phyloP scores from a whole-genome alignment of 1,140 invertebrate species.

The Chironomus striatipennis region DNA sequence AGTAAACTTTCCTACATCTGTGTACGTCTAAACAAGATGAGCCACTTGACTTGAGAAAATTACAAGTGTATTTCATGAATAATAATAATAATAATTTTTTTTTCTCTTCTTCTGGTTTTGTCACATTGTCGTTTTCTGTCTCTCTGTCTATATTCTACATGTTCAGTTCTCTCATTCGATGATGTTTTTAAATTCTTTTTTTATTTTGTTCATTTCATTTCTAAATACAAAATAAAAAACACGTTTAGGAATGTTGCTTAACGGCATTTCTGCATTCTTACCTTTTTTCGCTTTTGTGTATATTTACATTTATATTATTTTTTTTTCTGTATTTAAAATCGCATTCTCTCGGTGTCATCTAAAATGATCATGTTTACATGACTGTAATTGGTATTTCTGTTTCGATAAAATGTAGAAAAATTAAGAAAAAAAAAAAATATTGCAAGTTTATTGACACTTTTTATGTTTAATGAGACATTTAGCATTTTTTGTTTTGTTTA shows the following conservation, averaged over 20 bases:
- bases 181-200: not conserved
- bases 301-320: too few relatives aligned
- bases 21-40: not conserved
- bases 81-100: not conserved
- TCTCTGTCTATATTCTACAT: not conserved
- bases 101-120: not conserved
- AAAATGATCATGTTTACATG: too few relatives aligned
- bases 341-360: not conserved
- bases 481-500: too few relatives aligned
- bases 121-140: not conserved
- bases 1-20: too few relatives aligned
- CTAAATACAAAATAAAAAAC: not conserved
- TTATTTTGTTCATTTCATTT: not conserved
- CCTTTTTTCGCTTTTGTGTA: not conserved
- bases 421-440: too few relatives aligned
- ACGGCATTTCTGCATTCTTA: conserved; percentile 20
- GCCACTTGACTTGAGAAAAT: conserved; percentile 6
- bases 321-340: not conserved
- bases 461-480: too few relatives aligned
- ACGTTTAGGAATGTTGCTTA: conserved; percentile 22
- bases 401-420: too few relatives aligned
- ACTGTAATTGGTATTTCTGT: too few relatives aligned
- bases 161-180: not conserved
- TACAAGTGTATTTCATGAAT: conserved; percentile 7
- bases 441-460: too few relatives aligned